phyloP scores from a whole-genome alignment of 1,140 invertebrate species.

The Drosophila nasuta region DNA sequence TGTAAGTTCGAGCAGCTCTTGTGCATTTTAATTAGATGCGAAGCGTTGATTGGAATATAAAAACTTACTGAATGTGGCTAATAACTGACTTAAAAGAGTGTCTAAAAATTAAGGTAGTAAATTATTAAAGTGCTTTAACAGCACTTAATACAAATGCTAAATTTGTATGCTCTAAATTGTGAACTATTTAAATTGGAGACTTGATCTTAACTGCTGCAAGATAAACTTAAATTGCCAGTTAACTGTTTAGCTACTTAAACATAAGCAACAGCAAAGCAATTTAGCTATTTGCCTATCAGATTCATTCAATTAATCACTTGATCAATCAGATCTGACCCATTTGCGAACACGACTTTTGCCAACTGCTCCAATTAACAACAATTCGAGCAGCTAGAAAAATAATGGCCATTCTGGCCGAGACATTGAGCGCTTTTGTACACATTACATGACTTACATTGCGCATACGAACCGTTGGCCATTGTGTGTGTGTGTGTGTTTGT shows the following conservation, averaged over 20 bases:
- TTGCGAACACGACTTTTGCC: slow-evolving; percentile 13
- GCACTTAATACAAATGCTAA: too few relatives aligned
- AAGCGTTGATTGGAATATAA: not conserved
- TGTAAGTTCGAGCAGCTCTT: not conserved
- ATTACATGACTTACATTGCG: slow-evolving; percentile 52
- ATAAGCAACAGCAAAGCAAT: not conserved
- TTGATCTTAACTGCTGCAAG: too few relatives aligned
- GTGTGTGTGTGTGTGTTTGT: slow-evolving; percentile 23
- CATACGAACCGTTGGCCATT: slow-evolving; percentile 62
- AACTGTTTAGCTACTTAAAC: not conserved
- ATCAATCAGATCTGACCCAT: slow-evolving; percentile 17
- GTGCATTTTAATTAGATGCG: not conserved
- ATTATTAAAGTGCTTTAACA: too few relatives aligned
- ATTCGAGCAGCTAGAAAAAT: not conserved
- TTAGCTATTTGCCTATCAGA: not conserved
- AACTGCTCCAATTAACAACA: slow-evolving; percentile 34
- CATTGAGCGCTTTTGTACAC: slow-evolving; percentile 24
- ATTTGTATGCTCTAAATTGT: too few relatives aligned
- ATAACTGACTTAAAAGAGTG: too few relatives aligned
- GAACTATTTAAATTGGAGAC: too few relatives aligned
- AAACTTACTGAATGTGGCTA: too few relatives aligned
- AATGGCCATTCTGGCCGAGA: slow-evolving; percentile 14
- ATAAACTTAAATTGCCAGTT: not conserved
- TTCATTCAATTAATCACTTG: slow-evolving; percentile 9
- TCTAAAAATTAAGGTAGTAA: too few relatives aligned